Evolutionary conservation across 2,113 vertebrate genomes (phyloP).

Genomic region (Seriola aureovittata): DNA sequence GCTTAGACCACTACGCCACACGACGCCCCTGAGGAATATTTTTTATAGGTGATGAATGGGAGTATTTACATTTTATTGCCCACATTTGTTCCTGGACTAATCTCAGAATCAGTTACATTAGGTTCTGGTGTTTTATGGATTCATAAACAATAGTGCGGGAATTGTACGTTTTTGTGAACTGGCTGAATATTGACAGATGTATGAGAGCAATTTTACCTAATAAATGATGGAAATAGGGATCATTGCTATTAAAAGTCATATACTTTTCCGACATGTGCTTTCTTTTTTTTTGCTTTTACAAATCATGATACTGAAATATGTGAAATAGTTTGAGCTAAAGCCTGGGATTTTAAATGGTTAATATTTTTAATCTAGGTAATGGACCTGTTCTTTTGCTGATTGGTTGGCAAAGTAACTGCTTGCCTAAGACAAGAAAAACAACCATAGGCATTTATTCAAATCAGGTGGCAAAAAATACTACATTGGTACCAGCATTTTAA

Average conservation of each 20-base stretch:
- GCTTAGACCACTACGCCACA: too few species aligned
- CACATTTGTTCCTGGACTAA: not conserved
- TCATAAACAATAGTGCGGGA: not conserved
- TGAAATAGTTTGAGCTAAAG: not conserved
- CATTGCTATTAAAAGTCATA: not conserved
- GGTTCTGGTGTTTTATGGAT: not conserved
- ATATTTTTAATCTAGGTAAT: not conserved
- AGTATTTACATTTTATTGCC: not conserved
- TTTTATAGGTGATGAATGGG: not conserved
- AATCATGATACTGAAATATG: not conserved
- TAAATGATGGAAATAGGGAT: not conserved
- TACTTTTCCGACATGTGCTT: not conserved
- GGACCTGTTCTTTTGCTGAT: not conserved
- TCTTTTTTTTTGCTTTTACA: too few species aligned
- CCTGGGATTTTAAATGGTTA: not conserved
- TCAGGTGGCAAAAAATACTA: conserved; percentile 12
- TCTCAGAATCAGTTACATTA: not conserved
- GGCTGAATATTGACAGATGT: not conserved
- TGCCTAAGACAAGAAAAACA: conserved; percentile 6
- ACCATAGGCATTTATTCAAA: conserved; percentile 23
- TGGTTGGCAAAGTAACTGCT: not conserved
- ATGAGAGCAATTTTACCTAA: not conserved
- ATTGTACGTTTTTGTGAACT: not conserved
- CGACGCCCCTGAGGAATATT: not conserved
- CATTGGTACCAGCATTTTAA: not conserved